Base-by-base conservation (phyloP, 2,797 vertebrate species). In the Gambusia yucatana region DNA sequence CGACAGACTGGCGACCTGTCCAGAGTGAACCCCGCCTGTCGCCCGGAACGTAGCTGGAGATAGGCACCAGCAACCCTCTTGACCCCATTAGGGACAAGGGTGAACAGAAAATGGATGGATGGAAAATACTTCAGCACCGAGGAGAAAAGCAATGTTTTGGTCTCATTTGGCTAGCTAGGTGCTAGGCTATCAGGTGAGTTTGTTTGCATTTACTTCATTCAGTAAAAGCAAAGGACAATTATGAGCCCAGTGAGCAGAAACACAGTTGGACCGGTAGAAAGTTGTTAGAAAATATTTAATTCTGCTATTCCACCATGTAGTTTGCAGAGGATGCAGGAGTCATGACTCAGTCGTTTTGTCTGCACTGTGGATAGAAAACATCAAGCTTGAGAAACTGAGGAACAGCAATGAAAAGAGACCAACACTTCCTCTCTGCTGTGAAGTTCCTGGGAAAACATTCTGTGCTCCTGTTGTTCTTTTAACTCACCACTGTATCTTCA, bases 401-500 rank as follows among this genome's bases (percentile, higher is more conserved):
- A 61, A 61, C 57, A 30, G 30, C 16, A 61, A 33, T 50, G 28
- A 76, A 76, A 28, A 67, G 2, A 75, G 63, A 77, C 28, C 59
- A 76, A 67, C 59, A 75, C 46, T 57, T 67, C 79, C 72, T 52
- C 47, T 72, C 67, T 82, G 71, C 65, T 83, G 81, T 43, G 30
- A 83, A 88, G 85, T 90, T 86, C 69, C 73, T 82, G 52, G 70
- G 85, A 89, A 80, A 89, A 91, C 80, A 80, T 85, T 87, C 74
- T 76, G 84, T 74, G 77, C 72, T 86, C 87, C 41, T 30, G 91
- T 70, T 76, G 77, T 94, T 93, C 87, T 36, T 67, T 76, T 91
- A 94, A 93, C 80, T 77, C 69, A 86, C 83, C 79, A 79, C 86
- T 80, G 83, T 79, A 90, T 93, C 85, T 87, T 83, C 75, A 44